Percentiles rank a stretch among this genome's conserved stretches.
Conservation (phyloP, 64 coral and sea anemone species). For the Montipora efflorescens region DNA sequence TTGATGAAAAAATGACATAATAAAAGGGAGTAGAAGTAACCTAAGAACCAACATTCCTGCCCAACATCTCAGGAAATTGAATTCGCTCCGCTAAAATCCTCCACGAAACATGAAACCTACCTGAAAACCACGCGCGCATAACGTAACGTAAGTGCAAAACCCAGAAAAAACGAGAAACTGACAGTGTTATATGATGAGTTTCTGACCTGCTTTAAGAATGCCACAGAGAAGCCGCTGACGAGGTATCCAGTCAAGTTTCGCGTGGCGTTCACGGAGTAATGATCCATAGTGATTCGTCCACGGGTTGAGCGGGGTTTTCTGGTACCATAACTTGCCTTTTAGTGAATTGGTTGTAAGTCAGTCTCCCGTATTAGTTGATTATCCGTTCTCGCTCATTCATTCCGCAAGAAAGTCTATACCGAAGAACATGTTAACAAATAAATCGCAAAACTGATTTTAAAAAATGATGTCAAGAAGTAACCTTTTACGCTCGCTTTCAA, state of each 20-base stretch:
- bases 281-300: neutral
- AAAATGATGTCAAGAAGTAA: too few species aligned
- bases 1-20: neutral
- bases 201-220: constrained; percentile 42
- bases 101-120: neutral
- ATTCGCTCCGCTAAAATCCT: neutral
- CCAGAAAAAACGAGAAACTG: neutral
- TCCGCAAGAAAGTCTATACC: too few species aligned
- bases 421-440: too few species aligned
- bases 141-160: neutral
- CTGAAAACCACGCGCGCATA: neutral
- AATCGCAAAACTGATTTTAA: too few species aligned
- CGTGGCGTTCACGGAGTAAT: neutral
- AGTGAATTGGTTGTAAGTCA: too few species aligned
- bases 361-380: too few species aligned
- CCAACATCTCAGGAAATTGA: neutral
- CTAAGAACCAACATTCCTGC: neutral
- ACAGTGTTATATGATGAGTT: neutral
- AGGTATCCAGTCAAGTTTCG: neutral
- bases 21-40: neutral
- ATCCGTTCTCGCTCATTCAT: too few species aligned
- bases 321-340: too few species aligned
- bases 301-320: too few species aligned
- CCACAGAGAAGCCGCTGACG: constrained; percentile 39
- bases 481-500: neutral